Evolutionary conservation across 2,797 vertebrate genomes (phyloP), one percentile per base, ranked within the genome.

Genomic region (Phaenicophaeus curvirostris): DNA sequence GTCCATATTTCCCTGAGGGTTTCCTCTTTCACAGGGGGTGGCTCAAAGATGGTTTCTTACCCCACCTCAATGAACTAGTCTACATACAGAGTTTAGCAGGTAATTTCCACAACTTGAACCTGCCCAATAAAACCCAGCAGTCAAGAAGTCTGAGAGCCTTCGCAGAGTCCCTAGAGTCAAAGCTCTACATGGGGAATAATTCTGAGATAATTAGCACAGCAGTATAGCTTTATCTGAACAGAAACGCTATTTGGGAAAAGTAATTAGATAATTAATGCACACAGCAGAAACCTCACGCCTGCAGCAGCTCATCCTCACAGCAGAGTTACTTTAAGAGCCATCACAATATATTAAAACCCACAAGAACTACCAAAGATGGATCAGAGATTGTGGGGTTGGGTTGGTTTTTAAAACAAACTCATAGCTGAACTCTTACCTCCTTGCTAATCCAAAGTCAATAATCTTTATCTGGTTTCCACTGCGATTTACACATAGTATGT

Each of bases 381-480:
- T 50, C 80, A 53, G 30, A 11, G 10, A 19, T 72, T 72, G n/a
- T 28, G 15, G 7, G 16, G 28, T 68, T 86, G 42, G 42, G 13
- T 15, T 27, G 12, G 8, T 46, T 84, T 42, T 55, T 9, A 2
- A 35, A 74, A 73, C 48, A 65, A 67, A 75, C 16, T 63, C 10
- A 13, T 15, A 55, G 65, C 4, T 59, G 33, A 95, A 67, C 3
- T 15, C 97, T 98, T 98, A 99, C 98, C 98, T 98, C 96, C 98
- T 98, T 48, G 99, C 98, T 76, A 99, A 97, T 85, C 99, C 99
- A 74, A 99, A 99, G 79, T 99, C 99, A 84, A 99, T 99, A 66
- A 99, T 99, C 97, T 99, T 99, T 96, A 99, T 98, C 91, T 99
- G 99, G 96, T 99, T 98, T 92, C 98, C 98, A 25, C 97, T 98